Evolutionary conservation across 2,113 vertebrate species (phyloP).

Genomic region (Sander lucioperca): DNA sequence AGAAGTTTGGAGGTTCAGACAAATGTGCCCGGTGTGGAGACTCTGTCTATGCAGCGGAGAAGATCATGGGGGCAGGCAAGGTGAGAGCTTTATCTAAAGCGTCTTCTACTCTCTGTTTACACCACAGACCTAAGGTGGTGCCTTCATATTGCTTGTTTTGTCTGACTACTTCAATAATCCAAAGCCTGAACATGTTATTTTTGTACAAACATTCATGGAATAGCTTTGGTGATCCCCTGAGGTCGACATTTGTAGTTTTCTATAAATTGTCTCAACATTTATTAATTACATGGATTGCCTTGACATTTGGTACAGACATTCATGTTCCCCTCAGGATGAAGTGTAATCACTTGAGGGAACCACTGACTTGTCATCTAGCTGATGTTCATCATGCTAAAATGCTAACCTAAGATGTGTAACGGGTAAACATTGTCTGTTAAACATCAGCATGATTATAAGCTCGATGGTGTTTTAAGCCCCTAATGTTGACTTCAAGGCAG

Average conservation of each 20-base stretch:
- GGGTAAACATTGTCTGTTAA: too few species aligned
- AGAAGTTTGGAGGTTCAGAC: conserved; percentile 93
- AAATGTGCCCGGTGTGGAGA: conserved; percentile 94
- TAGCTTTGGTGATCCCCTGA: neutral
- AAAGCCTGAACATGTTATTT: neutral
- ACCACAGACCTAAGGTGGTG: neutral
- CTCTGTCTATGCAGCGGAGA: conserved; percentile 95
- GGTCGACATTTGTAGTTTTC: neutral
- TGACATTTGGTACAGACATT: neutral
- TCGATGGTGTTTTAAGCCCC: too few species aligned
- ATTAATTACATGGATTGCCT: neutral
- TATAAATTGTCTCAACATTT: neutral
- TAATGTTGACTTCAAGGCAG: too few species aligned
- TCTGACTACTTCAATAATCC: neutral
- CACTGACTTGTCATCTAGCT: neutral
- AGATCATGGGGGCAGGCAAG: conserved; percentile 96
- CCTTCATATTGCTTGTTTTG: neutral
- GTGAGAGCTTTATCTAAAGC: conserved; percentile 71
- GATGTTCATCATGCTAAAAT: too few species aligned
- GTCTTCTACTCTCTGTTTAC: neutral
- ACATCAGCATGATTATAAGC: neutral
- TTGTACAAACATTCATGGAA: too few species aligned
- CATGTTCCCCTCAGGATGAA: neutral
- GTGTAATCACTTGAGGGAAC: neutral
- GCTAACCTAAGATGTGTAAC: too few species aligned